Conservation (phyloP, 2,888 invertebrate species). For the Mythimna ferrago region DNA sequence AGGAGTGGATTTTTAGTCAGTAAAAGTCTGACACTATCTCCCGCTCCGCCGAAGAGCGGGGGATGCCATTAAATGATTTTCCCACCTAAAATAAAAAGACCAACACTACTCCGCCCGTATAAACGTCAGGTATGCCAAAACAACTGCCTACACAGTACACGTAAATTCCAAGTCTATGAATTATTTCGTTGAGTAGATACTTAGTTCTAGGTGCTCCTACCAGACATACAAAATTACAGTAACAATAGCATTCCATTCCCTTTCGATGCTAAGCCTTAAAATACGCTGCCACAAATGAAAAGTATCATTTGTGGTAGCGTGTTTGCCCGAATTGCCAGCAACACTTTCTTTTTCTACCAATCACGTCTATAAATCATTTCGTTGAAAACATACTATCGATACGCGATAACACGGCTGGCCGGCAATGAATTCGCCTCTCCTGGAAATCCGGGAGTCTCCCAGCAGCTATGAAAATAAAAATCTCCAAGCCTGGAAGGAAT, state of each 20-base stretch:
- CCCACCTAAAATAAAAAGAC: too few relatives aligned
- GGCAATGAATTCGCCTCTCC: too few relatives aligned
- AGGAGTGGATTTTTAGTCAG: too few relatives aligned
- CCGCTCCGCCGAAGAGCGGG: too few relatives aligned
- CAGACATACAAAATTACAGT: conserved; percentile 28
- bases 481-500: background rate
- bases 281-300: conserved; percentile 21
- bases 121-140: conserved; percentile 18
- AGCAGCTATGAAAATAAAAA: background rate
- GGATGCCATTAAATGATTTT: too few relatives aligned
- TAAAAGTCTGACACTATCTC: too few relatives aligned
- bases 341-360: conserved; percentile 37
- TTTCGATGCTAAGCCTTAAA: conserved; percentile 24
- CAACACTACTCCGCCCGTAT: background rate
- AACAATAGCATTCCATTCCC: conserved; percentile 48
- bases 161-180: conserved; percentile 35
- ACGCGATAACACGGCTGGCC: background rate
- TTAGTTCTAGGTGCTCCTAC: conserved; percentile 4
- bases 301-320: background rate
- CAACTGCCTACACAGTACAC: conserved; percentile 35
- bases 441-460: too few relatives aligned
- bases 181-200: conserved; percentile 18
- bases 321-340: conserved; percentile 21
- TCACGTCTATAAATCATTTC: conserved; percentile 46
- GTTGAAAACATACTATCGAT: conserved; percentile 13